phyloP scores from a whole-genome alignment of 2,888 invertebrate genomes.

The Drymonia ruficornis region DNA sequence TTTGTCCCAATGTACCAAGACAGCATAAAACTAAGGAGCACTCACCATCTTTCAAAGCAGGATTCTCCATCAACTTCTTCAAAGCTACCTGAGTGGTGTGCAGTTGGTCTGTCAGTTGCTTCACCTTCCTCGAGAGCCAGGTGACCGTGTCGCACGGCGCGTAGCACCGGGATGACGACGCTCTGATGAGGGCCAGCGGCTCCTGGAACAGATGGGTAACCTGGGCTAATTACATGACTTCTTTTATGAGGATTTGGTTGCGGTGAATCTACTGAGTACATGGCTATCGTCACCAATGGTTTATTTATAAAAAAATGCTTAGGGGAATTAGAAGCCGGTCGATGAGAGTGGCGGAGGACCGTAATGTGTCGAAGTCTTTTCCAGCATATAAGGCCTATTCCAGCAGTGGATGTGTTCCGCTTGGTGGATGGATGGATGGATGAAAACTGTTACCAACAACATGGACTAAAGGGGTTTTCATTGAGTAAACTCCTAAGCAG shows the following conservation, averaged over 20 bases:
- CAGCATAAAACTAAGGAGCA: background rate
- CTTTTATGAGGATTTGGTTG: conserved; percentile 1
- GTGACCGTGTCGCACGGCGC: conserved; percentile 87
- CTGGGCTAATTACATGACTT: conserved; percentile 27
- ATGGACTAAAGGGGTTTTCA: too few relatives aligned
- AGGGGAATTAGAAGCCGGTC: too few relatives aligned
- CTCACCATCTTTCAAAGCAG: conserved; percentile 55
- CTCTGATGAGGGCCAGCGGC: conserved; percentile 68
- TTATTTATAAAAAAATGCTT: too few relatives aligned
- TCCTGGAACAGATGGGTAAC: conserved; percentile 50
- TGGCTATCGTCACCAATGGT: too few relatives aligned
- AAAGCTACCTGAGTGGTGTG: conserved; percentile 74
- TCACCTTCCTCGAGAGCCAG: conserved; percentile 83
- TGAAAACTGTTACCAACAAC: too few relatives aligned
- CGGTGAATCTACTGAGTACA: too few relatives aligned
- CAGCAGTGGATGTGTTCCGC: too few relatives aligned
- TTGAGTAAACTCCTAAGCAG: too few relatives aligned
- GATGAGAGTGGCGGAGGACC: too few relatives aligned
- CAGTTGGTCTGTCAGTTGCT: conserved; percentile 82
- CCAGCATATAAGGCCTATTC: too few relatives aligned
- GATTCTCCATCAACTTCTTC: conserved; percentile 68
- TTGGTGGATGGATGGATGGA: too few relatives aligned
- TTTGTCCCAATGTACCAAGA: background rate
- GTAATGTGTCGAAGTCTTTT: too few relatives aligned
- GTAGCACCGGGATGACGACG: conserved; percentile 84